These are phyloP conservation scores for Drosophila ficusphila DNA, from an alignment of 1,140 invertebrate genomes.

Conservation along the genomic window DNA sequence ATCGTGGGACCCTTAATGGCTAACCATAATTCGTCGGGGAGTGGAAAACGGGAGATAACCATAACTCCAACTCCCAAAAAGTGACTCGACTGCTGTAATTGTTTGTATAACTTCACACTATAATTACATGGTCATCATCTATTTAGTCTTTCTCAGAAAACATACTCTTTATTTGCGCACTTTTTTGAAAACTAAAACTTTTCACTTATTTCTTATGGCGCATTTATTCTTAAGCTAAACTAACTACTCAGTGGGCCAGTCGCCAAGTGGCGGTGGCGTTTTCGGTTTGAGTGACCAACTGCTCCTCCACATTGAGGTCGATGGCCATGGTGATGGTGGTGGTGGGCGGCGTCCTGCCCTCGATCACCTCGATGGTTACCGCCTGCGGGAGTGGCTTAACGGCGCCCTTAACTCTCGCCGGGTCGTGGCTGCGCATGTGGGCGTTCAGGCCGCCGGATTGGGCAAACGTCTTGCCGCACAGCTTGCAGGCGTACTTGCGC, in stretches of 20 bases:
- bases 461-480: constrained; percentile 86
- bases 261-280: background rate
- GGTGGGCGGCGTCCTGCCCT: constrained; percentile 5
- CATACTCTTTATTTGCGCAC: too few species aligned
- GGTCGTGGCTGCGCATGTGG: constrained; percentile 85
- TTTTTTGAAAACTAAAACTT: constrained; percentile 1
- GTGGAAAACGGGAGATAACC: too few species aligned
- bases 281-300: background rate
- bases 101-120: too few species aligned
- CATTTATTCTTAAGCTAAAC: background rate
- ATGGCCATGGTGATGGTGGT: constrained; percentile 42
- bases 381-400: constrained; percentile 3
- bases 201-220: background rate
- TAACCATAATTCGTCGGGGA: too few species aligned
- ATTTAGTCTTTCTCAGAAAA: too few species aligned
- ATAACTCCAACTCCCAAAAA: too few species aligned
- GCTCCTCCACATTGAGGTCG: constrained; percentile 22
- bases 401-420: constrained; percentile 12
- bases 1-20: too few species aligned
- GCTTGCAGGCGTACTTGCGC: constrained; percentile 85
- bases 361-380: constrained; percentile 20
- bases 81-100: too few species aligned
- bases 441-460: constrained; percentile 86
- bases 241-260: background rate
- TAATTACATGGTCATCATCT: too few species aligned